Percentiles rank a stretch among this genome's conserved stretches.
These are phyloP conservation scores for Heliconius eleuchia DNA, from an alignment of 1,140 invertebrate species.

Conservation along the genomic window DNA sequence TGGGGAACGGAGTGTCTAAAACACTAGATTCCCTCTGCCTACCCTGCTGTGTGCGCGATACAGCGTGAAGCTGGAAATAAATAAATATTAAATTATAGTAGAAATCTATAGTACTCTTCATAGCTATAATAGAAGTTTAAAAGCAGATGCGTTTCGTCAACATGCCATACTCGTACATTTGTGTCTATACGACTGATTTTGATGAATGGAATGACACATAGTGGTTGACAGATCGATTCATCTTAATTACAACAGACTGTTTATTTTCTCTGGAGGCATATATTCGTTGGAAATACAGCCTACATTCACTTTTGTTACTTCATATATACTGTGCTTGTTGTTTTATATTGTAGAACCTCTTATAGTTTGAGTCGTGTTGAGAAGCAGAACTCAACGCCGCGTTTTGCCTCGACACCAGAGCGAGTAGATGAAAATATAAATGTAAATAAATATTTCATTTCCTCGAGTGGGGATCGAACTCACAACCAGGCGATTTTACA, in stretches of 20 bases:
- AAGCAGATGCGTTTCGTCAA: neutral
- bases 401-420: too few relatives aligned
- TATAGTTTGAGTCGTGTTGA: too few relatives aligned
- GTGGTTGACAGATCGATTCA: neutral
- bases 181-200: neutral
- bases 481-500: too few relatives aligned
- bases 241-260: neutral
- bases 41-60: too few relatives aligned
- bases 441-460: too few relatives aligned
- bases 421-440: too few relatives aligned
- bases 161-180: neutral
- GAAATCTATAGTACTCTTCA: neutral
- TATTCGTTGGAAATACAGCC: neutral
- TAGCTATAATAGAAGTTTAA: neutral
- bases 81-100: too few relatives aligned
- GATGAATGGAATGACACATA: neutral
- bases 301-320: neutral
- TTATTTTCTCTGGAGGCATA: neutral
- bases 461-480: too few relatives aligned
- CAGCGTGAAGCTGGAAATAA: too few relatives aligned
- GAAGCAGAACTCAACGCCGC: too few relatives aligned
- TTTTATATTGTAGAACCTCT: neutral
- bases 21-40: too few relatives aligned
- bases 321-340: neutral
- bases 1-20: too few relatives aligned